phyloP scores from a whole-genome alignment of 1,140 invertebrate genomes.

The Drosophila nannoptera region DNA sequence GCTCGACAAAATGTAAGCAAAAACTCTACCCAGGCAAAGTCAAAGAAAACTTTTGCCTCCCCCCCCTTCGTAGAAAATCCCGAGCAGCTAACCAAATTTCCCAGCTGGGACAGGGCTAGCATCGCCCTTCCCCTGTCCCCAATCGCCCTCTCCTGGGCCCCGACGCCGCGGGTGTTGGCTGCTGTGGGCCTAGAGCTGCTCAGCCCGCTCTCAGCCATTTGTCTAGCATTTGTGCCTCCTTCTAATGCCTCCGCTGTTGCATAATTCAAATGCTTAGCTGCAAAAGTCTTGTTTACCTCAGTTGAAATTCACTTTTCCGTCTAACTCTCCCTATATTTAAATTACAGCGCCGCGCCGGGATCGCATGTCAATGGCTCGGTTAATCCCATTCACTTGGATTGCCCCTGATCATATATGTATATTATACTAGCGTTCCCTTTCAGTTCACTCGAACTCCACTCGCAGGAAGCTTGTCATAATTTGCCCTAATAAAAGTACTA shows the following conservation, averaged over 20 bases:
- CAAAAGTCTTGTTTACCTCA: neutral
- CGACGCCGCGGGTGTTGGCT: constrained; percentile 60
- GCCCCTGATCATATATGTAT: no score
- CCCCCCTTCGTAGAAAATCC: neutral
- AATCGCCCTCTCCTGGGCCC: constrained; percentile 21
- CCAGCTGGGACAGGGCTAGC: constrained; percentile 26
- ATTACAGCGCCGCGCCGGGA: no score
- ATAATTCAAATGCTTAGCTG: constrained; percentile 21
- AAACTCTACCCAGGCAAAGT: constrained; percentile 24
- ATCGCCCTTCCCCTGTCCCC: neutral
- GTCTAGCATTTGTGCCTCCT: neutral
- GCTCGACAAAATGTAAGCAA: constrained; percentile 22
- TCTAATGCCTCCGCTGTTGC: constrained; percentile 7
- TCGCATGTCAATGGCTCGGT: no score
- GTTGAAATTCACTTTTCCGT: neutral
- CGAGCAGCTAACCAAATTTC: constrained; percentile 26
- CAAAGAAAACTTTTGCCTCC: constrained; percentile 34
- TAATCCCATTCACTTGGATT: no score
- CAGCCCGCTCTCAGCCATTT: neutral
- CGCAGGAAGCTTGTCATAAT: no score
- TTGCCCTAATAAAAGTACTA: no score
- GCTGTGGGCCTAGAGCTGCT: constrained; percentile 27
- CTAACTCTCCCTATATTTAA: no score
- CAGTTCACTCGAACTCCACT: no score
- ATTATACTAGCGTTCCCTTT: no score